Conservation (phyloP, 2,888 invertebrate species). For the Eupithecia inturbata region DNA sequence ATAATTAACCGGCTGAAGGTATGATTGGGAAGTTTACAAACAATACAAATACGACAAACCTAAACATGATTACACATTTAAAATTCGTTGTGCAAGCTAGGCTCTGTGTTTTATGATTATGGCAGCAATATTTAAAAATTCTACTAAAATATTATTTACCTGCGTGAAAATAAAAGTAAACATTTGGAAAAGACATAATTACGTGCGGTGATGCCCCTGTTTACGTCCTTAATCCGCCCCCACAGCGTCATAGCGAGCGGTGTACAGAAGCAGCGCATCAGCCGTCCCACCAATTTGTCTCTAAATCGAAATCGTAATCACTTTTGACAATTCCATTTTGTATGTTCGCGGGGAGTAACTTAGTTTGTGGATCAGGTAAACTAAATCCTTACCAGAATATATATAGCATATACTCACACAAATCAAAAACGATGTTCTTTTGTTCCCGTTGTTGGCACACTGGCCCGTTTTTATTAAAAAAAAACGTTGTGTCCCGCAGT, state of each 20-base stretch:
- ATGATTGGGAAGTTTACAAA: too few relatives aligned
- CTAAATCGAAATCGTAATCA: conserved; percentile 80
- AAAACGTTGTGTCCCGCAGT: too few relatives aligned
- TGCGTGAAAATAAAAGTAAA: too few relatives aligned
- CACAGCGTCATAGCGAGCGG: neutral
- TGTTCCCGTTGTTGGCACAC: neutral
- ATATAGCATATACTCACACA: neutral
- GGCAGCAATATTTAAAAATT: too few relatives aligned
- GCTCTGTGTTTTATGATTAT: too few relatives aligned
- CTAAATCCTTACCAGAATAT: neutral
- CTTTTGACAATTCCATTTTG: conserved; percentile 76
- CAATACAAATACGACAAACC: too few relatives aligned
- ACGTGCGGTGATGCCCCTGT: neutral
- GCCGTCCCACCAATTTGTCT: conserved; percentile 74
- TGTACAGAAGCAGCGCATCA: conserved; percentile 50
- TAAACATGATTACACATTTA: too few relatives aligned
- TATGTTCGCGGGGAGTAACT: conserved; percentile 64
- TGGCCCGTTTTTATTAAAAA: neutral
- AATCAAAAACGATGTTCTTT: neutral
- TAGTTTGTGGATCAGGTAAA: conserved; percentile 66
- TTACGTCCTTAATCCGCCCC: conserved; percentile 13
- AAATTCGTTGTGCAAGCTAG: too few relatives aligned
- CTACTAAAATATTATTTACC: too few relatives aligned
- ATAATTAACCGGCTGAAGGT: too few relatives aligned
- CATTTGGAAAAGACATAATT: neutral